A percentile compares a stretch with the other conserved stretches of the same genome.
Conservation (phyloP, 1,140 invertebrate species). For the Anagrus nilaparvatae region DNA sequence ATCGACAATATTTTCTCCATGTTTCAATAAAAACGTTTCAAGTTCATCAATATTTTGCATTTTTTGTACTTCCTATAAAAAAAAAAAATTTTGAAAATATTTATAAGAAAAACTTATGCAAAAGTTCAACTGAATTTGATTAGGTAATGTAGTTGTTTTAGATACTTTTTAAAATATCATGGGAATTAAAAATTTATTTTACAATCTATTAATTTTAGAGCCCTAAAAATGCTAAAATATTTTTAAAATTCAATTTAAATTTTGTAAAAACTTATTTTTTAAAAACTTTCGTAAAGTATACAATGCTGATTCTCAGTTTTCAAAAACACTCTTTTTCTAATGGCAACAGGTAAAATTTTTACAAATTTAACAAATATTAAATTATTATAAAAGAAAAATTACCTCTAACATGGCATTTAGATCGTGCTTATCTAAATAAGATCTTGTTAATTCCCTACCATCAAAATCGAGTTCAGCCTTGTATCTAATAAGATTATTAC, state of each 20-base stretch:
- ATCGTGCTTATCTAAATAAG: constrained; percentile 89
- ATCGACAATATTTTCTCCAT: constrained; percentile 97
- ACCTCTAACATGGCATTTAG: constrained; percentile 73
- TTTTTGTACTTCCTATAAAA: constrained; percentile 70
- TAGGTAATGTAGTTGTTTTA: constrained; percentile 9
- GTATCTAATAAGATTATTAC: constrained; percentile 82
- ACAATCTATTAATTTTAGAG: too few relatives aligned
- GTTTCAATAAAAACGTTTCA: constrained; percentile 87
- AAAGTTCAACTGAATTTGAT: constrained; percentile 6
- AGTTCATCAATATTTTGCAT: constrained; percentile 81
- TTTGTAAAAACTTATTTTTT: too few relatives aligned
- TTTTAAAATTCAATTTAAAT: neutral
- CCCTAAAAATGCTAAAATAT: too few relatives aligned
- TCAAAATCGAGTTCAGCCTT: constrained; percentile 99
- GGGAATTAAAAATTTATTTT: neutral
- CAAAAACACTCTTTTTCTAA: too few relatives aligned
- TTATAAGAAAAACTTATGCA: constrained; percentile 34
- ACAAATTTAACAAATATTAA: neutral
- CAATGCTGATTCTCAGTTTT: neutral
- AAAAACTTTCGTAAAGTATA: too few relatives aligned
- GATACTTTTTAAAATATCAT: neutral
- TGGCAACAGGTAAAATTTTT: neutral
- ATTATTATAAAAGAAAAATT: constrained; percentile 20
- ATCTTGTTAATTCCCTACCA: constrained; percentile 83
- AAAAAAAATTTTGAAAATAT: neutral